phyloP scores from a whole-genome alignment of 2,797 vertebrate species.

The Megalops cyprinoides region DNA sequence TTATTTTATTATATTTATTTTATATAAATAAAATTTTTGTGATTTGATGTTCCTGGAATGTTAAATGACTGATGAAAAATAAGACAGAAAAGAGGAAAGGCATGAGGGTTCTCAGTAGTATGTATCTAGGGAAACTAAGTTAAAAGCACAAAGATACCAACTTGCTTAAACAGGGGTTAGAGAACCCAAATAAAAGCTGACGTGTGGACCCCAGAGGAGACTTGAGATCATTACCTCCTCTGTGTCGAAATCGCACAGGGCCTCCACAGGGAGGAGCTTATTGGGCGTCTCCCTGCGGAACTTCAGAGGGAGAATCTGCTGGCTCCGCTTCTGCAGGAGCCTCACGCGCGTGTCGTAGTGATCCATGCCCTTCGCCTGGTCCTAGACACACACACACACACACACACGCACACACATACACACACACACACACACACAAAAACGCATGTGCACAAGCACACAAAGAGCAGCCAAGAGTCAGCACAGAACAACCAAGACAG shows the following conservation, averaged over 20 bases:
- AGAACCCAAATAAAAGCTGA: background rate
- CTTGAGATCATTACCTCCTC: slow-evolving; percentile 75
- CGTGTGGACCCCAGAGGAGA: background rate
- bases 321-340: slow-evolving; percentile 83
- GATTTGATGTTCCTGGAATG: slow-evolving; percentile 44
- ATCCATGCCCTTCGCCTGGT: slow-evolving; percentile 90
- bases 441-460: background rate
- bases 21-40: too few relatives aligned
- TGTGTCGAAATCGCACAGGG: slow-evolving; percentile 88
- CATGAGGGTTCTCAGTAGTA: too few relatives aligned
- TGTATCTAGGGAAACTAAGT: background rate
- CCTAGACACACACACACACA: slow-evolving; percentile 67
- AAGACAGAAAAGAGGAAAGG: background rate
- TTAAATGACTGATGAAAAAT: slow-evolving; percentile 27
- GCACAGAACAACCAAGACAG: background rate
- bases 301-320: slow-evolving; percentile 86
- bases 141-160: background rate
- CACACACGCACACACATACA: slow-evolving; percentile 37
- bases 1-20: too few relatives aligned
- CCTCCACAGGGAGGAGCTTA: slow-evolving; percentile 88
- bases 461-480: background rate
- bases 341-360: slow-evolving; percentile 83
- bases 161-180: background rate
- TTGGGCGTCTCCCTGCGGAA: slow-evolving; percentile 76
- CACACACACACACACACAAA: slow-evolving; percentile 27